These are phyloP conservation scores for Dryoscopus gambensis DNA, from an alignment of 2,113 vertebrate genomes.

Conservation along the genomic window DNA sequence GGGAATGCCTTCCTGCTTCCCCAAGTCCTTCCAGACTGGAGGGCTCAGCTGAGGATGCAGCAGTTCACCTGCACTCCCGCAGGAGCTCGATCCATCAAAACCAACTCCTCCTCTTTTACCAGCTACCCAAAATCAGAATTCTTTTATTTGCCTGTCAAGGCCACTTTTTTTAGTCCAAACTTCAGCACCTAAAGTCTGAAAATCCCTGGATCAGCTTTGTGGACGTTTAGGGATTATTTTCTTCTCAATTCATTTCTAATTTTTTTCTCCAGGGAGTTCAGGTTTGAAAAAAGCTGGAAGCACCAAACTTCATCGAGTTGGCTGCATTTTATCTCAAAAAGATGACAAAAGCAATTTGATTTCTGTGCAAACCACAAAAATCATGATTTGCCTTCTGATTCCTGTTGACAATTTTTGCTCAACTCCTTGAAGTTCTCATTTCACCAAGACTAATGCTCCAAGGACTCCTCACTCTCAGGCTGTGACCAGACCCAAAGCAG, in stretches of 20 bases:
- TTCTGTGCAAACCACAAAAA: not conserved
- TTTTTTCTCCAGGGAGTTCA: not conserved
- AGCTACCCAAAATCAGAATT: not conserved
- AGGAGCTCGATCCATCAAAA: not conserved
- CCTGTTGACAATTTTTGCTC: not conserved
- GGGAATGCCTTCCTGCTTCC: not conserved
- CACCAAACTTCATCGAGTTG: not conserved
- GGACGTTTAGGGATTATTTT: not conserved
- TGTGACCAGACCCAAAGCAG: not conserved
- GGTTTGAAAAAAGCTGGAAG: not conserved
- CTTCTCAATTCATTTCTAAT: accelerated
- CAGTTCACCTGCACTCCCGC: not conserved
- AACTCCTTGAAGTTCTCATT: not conserved
- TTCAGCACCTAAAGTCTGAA: not conserved
- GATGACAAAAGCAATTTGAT: not conserved
- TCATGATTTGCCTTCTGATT: not conserved
- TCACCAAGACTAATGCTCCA: not conserved
- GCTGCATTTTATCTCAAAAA: not conserved
- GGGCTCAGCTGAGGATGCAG: not conserved
- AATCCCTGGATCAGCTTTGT: not conserved
- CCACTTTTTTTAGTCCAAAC: not conserved
- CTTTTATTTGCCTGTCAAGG: not conserved
- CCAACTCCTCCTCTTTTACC: not conserved
- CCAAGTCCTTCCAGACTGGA: not conserved
- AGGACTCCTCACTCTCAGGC: not conserved